Conservation (phyloP, 2,888 invertebrate genomes). For the Athripsodes cinereus region DNA sequence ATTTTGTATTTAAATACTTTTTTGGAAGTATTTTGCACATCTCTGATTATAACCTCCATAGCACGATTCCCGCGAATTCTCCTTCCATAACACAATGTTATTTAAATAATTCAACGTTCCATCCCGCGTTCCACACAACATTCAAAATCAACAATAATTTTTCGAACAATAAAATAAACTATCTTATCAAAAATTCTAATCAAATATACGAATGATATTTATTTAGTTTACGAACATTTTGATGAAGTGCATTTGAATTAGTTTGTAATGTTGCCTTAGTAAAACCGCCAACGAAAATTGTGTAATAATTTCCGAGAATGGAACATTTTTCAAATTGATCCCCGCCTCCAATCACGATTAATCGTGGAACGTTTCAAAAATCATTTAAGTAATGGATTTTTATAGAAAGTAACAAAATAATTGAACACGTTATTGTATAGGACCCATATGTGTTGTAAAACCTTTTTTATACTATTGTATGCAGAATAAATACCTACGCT, state of each 20-base stretch:
- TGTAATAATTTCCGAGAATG: slow-evolving; percentile 6
- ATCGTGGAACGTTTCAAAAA: background rate
- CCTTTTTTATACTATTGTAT: no score
- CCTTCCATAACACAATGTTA: background rate
- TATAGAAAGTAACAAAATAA: no score
- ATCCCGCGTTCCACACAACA: background rate
- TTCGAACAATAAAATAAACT: background rate
- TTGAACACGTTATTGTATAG: no score
- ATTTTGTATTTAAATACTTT: no score
- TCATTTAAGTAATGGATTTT: no score
- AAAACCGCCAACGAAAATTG: background rate
- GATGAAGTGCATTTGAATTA: background rate
- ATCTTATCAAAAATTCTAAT: background rate
- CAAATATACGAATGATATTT: background rate
- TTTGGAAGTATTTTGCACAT: no score
- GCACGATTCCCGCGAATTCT: background rate
- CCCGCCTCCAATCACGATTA: slow-evolving; percentile 1
- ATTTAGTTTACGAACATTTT: background rate
- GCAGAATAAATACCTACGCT: no score
- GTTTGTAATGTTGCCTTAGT: background rate
- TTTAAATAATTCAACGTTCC: background rate
- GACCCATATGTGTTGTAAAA: no score
- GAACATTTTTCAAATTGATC: slow-evolving; percentile 3
- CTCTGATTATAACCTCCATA: background rate
- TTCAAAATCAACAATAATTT: background rate